A percentile compares a stretch with the other conserved stretches of the same genome.
Evolutionary conservation across 92 coral and sea anemone genomes (phyloP).

Genomic region (Zoanthus gigantus): DNA sequence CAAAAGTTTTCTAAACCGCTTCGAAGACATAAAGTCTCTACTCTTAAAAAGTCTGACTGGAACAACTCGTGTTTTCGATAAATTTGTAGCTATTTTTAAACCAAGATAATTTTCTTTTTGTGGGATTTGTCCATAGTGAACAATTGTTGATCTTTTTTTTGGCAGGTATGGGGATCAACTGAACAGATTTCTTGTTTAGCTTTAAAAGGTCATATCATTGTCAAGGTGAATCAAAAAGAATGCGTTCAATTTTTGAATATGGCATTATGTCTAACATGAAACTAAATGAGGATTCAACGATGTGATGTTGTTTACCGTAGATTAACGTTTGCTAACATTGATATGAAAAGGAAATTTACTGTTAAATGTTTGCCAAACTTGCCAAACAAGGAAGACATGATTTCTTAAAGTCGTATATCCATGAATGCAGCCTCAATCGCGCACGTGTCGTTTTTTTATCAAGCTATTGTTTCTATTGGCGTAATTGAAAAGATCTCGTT

Average conservation of each 20-base stretch:
- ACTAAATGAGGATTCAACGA: slow-evolving; percentile 23
- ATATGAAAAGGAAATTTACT: neutral
- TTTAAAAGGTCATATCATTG: slow-evolving; percentile 40
- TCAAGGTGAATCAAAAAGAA: slow-evolving; percentile 37
- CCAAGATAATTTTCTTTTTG: neutral
- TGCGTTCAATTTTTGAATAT: slow-evolving; percentile 23
- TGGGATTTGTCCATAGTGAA: slow-evolving; percentile 3
- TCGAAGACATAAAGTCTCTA: neutral
- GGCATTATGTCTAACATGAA: neutral
- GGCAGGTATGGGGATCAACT: slow-evolving; percentile 42
- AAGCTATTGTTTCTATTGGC: slow-evolving; percentile 12
- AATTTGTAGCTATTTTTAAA: neutral
- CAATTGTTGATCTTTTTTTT: slow-evolving; percentile 23
- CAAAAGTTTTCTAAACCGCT: neutral
- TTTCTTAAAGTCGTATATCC: neutral
- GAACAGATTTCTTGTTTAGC: slow-evolving; percentile 13
- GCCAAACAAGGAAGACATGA: neutral
- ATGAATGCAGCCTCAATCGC: neutral
- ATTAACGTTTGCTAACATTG: slow-evolving; percentile 11
- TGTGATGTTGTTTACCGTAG: slow-evolving; percentile 13
- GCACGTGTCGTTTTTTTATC: slow-evolving; percentile 18
- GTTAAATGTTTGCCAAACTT: slow-evolving; percentile 16
- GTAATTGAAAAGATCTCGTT: slow-evolving; percentile 20
- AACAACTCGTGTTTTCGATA: neutral
- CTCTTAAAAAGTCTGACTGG: neutral